Evolutionary conservation across 2,888 invertebrate genomes (phyloP).

Genomic region (Drosophila neonasuta): DNA sequence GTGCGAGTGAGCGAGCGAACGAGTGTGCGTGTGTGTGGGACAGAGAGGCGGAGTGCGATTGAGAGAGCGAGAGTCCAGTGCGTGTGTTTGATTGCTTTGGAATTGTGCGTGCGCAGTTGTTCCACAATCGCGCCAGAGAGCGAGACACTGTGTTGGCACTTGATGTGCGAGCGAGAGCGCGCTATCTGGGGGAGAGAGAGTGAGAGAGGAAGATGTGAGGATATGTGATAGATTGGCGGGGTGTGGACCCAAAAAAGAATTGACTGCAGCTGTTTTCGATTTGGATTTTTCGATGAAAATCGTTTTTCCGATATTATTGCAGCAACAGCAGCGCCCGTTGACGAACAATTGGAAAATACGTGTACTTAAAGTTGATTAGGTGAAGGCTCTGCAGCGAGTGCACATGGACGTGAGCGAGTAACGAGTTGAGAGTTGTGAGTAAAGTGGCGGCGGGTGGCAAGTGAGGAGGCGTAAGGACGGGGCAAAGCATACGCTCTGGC

Average conservation of each 20-base stretch:
- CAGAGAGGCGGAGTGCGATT: not conserved
- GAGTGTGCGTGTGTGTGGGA: conserved; percentile 7
- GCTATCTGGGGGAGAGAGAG: not conserved
- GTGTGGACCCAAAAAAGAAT: conserved; percentile 30
- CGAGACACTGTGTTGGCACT: not conserved
- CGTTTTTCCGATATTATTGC: not conserved
- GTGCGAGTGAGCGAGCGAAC: not conserved
- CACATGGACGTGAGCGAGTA: conserved; percentile 25
- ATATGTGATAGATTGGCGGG: conserved; percentile 13
- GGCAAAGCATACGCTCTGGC: conserved; percentile 37
- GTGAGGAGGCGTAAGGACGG: conserved; percentile 16
- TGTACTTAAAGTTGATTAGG: not conserved
- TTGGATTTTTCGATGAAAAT: conserved; percentile 10
- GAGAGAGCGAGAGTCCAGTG: not conserved
- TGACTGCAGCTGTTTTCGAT: conserved; percentile 47
- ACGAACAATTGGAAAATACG: not conserved
- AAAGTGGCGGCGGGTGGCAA: conserved; percentile 5
- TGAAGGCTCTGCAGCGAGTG: not conserved
- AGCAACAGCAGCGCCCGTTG: no score
- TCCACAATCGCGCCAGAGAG: conserved; percentile 8
- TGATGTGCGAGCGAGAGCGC: conserved; percentile 1
- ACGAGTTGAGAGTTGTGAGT: conserved; percentile 18
- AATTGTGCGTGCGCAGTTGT: conserved; percentile 52
- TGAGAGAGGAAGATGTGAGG: not conserved
- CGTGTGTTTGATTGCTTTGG: conserved; percentile 25